Evolutionary conservation across 1,140 invertebrate genomes (phyloP), one percentile per base, ranked within the genome.

Genomic region (Chrysopa pallens): DNA sequence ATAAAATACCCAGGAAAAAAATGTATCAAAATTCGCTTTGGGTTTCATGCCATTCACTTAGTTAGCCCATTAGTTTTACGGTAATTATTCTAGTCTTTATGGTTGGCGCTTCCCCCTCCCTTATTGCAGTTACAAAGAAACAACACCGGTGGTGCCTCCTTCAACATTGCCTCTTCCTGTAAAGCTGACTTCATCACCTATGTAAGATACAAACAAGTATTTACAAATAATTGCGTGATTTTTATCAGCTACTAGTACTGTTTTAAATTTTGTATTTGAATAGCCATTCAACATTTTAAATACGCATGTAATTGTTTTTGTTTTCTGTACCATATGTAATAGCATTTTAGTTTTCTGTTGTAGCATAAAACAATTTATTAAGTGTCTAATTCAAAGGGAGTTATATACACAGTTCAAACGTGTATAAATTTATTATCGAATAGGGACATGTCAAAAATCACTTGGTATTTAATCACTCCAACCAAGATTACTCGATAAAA

Each of bases 101-200:
- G 80, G 81, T 80, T 86, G 83, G 83, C 80, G 81, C 71, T 86
- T 86, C 74, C 83, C 83, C 70, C 79, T 84, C 75, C 81, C 81
- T 73, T 84, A 86, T 84, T 86, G 81, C 76, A 79, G 76, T 69
- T 80, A 82, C 70, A 84, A 82, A 77, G 75, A 66, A 58, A 76
- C 17, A 23, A 23, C 68, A 57, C 72, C 70, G 67, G 72, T 67
- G 64, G 75, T 68, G 69, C 80, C 74, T 59, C 80, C 72, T 70
- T 81, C 74, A 63, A 77, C 76, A 60, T 64, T 79, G 64, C 76
- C 76, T 52, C 72, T 75, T 59, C 76, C 77, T 53, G 73, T 78
- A 63, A 78, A 77, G 67, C 67, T 80, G 66, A 72, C 72, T 60
- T 67, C 69, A 46, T 72, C 73, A 51, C 73, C 73, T 57, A 69